phyloP scores from a whole-genome alignment of 2,888 invertebrate species.

The Dicyrtomina minuta region DNA sequence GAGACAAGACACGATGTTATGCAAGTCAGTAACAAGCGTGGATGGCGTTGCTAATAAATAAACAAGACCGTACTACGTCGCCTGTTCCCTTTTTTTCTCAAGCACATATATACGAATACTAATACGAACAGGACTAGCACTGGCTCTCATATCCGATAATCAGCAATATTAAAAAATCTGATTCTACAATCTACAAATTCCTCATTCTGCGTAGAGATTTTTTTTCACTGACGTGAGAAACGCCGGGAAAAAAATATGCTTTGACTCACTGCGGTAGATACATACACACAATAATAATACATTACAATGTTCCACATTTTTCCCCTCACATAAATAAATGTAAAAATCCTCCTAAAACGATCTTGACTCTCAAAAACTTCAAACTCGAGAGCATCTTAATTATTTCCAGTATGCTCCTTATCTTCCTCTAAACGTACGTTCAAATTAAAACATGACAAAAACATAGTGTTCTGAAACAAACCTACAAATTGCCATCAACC shows the following conservation, averaged over 20 bases:
- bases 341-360: not conserved
- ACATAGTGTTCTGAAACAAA: too few relatives aligned
- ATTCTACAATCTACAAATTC: slow-evolving; percentile 8
- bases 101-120: too few relatives aligned
- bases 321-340: slow-evolving; percentile 3
- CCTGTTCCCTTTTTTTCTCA: not conserved
- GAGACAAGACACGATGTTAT: slow-evolving; percentile 17
- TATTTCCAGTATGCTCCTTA: too few relatives aligned
- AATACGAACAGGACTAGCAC: too few relatives aligned
- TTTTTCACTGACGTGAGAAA: not conserved
- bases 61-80: slow-evolving; percentile 4
- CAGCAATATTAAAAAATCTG: slow-evolving; percentile 12
- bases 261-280: not conserved
- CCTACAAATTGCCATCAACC: too few relatives aligned
- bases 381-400: too few relatives aligned
- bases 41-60: slow-evolving; percentile 16
- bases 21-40: slow-evolving; percentile 11
- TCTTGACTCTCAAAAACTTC: too few relatives aligned
- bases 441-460: too few relatives aligned
- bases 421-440: too few relatives aligned
- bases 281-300: not conserved
- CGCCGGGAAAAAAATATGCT: not conserved
- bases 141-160: not conserved
- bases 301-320: not conserved
- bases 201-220: not conserved